Conservation (phyloP, 2,888 invertebrate genomes). For the Caenorhabditis uteleia region DNA sequence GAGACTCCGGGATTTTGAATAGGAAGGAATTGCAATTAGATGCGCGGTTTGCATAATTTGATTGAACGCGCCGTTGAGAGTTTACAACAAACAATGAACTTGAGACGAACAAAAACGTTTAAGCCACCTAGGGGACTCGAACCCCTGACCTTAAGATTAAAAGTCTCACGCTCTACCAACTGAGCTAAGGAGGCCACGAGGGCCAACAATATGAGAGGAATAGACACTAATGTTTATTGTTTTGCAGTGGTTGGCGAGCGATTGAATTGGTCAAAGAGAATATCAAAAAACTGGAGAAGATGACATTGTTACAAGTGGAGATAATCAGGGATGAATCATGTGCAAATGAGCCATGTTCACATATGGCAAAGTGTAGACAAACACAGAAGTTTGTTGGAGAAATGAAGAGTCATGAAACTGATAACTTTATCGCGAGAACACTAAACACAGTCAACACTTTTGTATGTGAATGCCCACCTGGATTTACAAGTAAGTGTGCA, state of each 20-base stretch:
- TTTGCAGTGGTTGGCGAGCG: conserved; percentile 57
- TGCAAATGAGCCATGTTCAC: conserved; percentile 64
- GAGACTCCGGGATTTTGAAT: too few relatives aligned
- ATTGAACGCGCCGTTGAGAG: conserved; percentile 34
- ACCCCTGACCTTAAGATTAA: conserved; percentile 58
- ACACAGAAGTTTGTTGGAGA: conserved; percentile 61
- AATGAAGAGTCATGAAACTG: conserved; percentile 56
- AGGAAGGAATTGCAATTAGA: too few relatives aligned
- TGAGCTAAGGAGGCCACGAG: conserved; percentile 55
- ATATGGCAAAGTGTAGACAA: conserved; percentile 63
- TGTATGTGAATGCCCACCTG: conserved; percentile 66
- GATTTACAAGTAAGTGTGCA: conserved; percentile 62
- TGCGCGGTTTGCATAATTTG: too few relatives aligned
- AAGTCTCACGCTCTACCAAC: conserved; percentile 61
- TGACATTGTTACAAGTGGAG: conserved; percentile 49
- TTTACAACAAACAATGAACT: conserved; percentile 32
- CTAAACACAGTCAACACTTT: conserved; percentile 62
- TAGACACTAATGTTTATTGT: neutral
- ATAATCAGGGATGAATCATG: conserved; percentile 60
- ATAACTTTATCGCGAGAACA: conserved; percentile 63
- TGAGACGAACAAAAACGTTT: conserved; percentile 28
- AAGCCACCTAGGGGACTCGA: conserved; percentile 55
- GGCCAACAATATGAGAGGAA: conserved; percentile 6
- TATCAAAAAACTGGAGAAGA: conserved; percentile 41
- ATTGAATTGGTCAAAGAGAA: conserved; percentile 50